A percentile compares a stretch with the other conserved stretches of the same genome.
phyloP scores from a whole-genome alignment of 2,888 invertebrate species.

The Colletes collaris region DNA sequence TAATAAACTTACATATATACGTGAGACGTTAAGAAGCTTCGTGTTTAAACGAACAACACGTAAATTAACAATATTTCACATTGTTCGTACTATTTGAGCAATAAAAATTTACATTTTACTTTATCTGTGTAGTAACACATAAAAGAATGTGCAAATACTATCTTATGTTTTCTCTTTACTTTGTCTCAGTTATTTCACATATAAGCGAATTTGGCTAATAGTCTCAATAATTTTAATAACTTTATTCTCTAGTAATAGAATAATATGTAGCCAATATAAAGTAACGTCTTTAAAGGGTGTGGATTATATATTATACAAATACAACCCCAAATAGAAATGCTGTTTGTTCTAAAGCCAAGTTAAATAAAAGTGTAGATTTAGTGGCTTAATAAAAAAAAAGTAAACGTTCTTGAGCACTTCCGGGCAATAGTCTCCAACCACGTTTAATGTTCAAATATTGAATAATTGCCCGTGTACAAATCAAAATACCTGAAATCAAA shows the following conservation, averaged over 20 bases:
- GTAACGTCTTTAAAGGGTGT: conserved; percentile 62
- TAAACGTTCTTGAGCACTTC: conserved; percentile 93
- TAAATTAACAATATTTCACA: conserved; percentile 53
- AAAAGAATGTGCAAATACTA: conserved; percentile 58
- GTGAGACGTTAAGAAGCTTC: conserved; percentile 35
- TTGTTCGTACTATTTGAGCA: conserved; percentile 70
- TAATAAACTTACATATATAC: conserved; percentile 46
- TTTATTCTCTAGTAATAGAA: conserved; percentile 51
- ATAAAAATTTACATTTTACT: conserved; percentile 66
- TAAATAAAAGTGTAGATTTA: conserved; percentile 63
- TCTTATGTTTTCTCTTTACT: conserved; percentile 22
- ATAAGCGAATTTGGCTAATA: conserved; percentile 63
- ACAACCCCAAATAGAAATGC: conserved; percentile 78
- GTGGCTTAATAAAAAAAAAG: conserved; percentile 91
- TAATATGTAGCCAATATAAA: conserved; percentile 64
- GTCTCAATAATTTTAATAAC: conserved; percentile 35
- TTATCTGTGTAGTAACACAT: conserved; percentile 52
- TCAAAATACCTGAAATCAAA: conserved; percentile 88
- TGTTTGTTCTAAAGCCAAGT: conserved; percentile 74
- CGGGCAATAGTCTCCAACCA: conserved; percentile 93
- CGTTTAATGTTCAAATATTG: conserved; percentile 95
- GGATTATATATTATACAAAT: conserved; percentile 73
- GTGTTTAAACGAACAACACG: conserved; percentile 52
- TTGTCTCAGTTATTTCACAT: conserved; percentile 33
- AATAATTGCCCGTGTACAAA: conserved; percentile 93